A percentile compares a stretch with the other conserved stretches of the same genome.
Conservation (phyloP, 2,797 vertebrate species). For the Syncerus caffer region DNA sequence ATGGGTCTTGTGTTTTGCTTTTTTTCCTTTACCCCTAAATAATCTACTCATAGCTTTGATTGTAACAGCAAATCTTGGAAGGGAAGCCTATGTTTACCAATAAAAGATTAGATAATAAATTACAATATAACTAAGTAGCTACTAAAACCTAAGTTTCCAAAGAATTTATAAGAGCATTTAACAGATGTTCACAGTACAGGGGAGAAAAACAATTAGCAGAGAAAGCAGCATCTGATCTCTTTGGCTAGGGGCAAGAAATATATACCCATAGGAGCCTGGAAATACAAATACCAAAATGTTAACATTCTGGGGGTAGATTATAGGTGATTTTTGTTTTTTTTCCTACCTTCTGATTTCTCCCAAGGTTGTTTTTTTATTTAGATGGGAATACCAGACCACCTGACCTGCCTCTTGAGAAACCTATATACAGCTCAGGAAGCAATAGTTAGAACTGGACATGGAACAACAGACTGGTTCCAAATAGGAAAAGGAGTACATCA, state of each 20-base stretch:
- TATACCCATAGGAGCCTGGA: not conserved
- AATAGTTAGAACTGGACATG: not conserved
- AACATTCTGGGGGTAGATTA: not conserved
- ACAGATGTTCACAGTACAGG: not conserved
- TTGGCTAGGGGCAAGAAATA: not conserved
- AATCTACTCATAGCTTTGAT: conserved; percentile 19
- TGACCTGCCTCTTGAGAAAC: not conserved
- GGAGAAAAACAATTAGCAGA: not conserved
- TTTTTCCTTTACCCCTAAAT: not conserved
- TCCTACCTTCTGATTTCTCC: conserved; percentile 2
- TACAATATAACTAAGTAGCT: conserved; percentile 2
- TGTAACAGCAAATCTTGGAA: not conserved
- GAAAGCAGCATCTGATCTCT: not conserved
- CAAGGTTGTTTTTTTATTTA: not conserved
- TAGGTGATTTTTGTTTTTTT: not conserved
- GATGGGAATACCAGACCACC: not conserved
- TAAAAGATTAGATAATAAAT: not conserved
- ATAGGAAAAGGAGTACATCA: not conserved
- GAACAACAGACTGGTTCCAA: not conserved
- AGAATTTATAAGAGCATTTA: not conserved
- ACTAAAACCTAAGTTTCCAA: conserved; percentile 16
- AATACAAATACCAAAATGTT: conserved; percentile 30
- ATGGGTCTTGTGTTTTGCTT: not conserved
- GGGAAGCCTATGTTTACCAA: not conserved
- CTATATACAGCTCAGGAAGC: not conserved